Evolutionary conservation across 2,113 vertebrate species (phyloP).

Genomic region (Hemicordylus capensis): DNA sequence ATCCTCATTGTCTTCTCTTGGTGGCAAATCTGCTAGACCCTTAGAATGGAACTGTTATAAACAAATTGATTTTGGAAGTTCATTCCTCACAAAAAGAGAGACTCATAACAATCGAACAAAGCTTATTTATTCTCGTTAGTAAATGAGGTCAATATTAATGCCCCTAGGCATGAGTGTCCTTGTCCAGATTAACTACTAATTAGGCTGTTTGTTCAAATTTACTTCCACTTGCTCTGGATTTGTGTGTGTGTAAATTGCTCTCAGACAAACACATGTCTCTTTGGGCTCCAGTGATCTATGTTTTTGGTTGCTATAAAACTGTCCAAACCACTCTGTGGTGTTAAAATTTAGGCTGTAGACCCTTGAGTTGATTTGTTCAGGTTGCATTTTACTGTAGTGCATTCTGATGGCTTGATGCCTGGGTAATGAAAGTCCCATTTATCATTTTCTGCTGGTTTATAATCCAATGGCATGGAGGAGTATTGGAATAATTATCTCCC

Average conservation of each 20-base stretch:
- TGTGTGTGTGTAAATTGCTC: neutral
- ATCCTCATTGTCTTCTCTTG: neutral
- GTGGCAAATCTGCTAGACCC: neutral
- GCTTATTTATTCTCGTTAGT: neutral
- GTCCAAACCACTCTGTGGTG: neutral
- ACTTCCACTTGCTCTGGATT: neutral
- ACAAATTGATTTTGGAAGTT: neutral
- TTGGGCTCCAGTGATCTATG: neutral
- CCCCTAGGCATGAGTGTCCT: neutral
- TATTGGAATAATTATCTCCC: constrained; percentile 18
- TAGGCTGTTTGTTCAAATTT: neutral
- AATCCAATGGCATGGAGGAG: neutral
- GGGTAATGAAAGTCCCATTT: neutral
- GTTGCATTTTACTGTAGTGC: neutral
- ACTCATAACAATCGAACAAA: neutral
- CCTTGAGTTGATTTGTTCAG: neutral
- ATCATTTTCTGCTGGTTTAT: neutral
- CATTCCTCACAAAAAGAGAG: neutral
- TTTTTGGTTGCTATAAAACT: neutral
- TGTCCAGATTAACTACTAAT: rapidly evolving
- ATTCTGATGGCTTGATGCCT: constrained; percentile 13
- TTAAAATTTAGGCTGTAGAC: neutral
- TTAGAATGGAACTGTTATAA: neutral
- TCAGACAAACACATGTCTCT: neutral
- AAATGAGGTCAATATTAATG: neutral